Conservation (phyloP, 2,888 invertebrate species). For the Pediacus dermestoides region DNA sequence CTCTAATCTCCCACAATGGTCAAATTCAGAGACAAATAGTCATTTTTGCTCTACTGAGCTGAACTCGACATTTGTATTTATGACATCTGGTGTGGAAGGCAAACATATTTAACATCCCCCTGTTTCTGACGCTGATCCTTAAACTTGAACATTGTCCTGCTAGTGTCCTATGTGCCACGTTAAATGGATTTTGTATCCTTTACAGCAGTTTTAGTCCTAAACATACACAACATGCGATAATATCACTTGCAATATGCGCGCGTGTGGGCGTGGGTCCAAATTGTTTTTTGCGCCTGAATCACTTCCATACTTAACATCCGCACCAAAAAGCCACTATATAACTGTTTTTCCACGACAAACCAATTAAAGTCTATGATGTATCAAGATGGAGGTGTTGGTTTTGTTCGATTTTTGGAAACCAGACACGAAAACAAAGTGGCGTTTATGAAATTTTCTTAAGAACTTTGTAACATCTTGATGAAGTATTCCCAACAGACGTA, state of each 20-base stretch:
- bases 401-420: too few relatives aligned
- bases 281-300: too few relatives aligned
- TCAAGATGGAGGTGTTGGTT: too few relatives aligned
- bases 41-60: constrained; percentile 42
- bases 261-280: too few relatives aligned
- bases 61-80: constrained; percentile 43
- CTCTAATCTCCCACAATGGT: constrained; percentile 44
- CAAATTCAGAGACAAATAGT: constrained; percentile 45
- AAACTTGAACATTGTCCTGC: constrained; percentile 35
- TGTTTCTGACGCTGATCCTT: constrained; percentile 41
- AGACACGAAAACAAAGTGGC: too few relatives aligned
- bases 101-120: constrained; percentile 42
- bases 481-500: constrained; percentile 7
- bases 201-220: constrained; percentile 9
- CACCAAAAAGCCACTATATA: too few relatives aligned
- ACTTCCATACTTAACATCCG: too few relatives aligned
- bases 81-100: constrained; percentile 44
- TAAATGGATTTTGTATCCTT: constrained; percentile 10
- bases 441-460: constrained; percentile 4
- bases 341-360: too few relatives aligned
- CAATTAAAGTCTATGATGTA: too few relatives aligned
- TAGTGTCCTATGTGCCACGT: constrained; percentile 18
- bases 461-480: constrained; percentile 4
- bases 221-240: constrained; percentile 4
- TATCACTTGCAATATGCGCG: constrained; percentile 9